A percentile compares a stretch with the other conserved stretches of the same genome.
phyloP scores from a whole-genome alignment of 2,797 vertebrate species.

The Anabas testudineus region DNA sequence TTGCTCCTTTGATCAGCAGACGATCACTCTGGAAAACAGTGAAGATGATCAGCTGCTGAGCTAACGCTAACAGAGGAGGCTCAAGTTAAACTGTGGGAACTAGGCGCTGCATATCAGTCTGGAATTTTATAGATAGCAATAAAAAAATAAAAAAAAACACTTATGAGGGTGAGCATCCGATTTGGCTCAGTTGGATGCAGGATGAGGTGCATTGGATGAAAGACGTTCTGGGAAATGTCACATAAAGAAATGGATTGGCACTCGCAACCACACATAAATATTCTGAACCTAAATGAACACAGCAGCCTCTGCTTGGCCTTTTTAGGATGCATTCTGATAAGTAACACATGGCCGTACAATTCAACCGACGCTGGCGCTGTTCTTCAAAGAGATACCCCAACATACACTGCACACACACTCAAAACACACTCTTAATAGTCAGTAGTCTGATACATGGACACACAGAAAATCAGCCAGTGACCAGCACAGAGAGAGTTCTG shows the following conservation, averaged over 20 bases:
- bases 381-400: not conserved
- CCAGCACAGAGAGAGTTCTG: conserved; percentile 11
- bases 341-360: conserved; percentile 44
- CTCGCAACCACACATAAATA: conserved; percentile 17
- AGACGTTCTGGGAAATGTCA: conserved; percentile 42
- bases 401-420: not conserved
- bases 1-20: conserved; percentile 97
- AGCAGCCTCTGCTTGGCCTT: conserved; percentile 32
- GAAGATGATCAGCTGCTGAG: conserved; percentile 22
- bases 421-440: not conserved
- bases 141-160: conserved; percentile 53
- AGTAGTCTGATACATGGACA: not conserved
- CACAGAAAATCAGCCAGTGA: not conserved
- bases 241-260: conserved; percentile 20
- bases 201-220: conserved; percentile 40
- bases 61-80: not conserved
- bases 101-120: not conserved
- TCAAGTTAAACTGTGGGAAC: conserved; percentile 15
- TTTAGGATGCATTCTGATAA: conserved; percentile 39
- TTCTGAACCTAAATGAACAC: conserved; percentile 8
- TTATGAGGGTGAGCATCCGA: conserved; percentile 33
- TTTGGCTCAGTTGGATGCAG: conserved; percentile 25
- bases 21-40: conserved; percentile 91
- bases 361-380: conserved; percentile 26
- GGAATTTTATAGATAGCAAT: conserved; percentile 44